Conservation (phyloP, 2,888 invertebrate species). For the Heliconius hortense region DNA sequence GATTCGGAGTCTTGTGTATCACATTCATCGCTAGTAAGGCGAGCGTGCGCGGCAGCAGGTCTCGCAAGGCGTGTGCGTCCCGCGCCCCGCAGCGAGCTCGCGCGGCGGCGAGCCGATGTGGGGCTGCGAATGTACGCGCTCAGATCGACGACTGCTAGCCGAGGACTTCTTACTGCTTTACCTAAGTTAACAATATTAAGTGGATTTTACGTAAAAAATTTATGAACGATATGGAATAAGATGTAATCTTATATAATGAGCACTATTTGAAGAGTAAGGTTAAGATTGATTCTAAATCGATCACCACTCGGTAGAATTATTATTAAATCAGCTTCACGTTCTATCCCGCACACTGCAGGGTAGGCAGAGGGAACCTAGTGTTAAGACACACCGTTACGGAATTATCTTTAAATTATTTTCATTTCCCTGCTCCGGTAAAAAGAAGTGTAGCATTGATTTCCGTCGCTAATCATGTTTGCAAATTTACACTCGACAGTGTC, state of each 20-base stretch:
- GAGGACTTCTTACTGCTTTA: constrained; percentile 67
- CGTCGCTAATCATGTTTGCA: background rate
- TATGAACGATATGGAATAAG: background rate
- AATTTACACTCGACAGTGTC: no score
- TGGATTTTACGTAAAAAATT: background rate
- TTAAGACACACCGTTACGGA: background rate
- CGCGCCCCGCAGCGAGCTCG: constrained; percentile 35
- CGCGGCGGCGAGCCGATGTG: constrained; percentile 44
- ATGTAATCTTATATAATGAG: background rate
- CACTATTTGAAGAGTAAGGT: background rate
- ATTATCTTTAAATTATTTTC: background rate
- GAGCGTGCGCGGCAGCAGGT: constrained; percentile 46
- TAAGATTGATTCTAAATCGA: background rate
- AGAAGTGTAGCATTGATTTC: background rate
- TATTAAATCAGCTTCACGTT: no score
- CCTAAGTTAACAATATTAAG: constrained; percentile 50
- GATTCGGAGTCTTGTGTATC: constrained; percentile 72
- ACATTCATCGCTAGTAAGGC: constrained; percentile 72
- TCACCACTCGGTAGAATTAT: background rate
- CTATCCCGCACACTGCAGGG: no score
- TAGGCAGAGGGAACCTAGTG: no score
- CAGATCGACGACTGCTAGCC: constrained; percentile 69
- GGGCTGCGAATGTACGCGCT: constrained; percentile 64
- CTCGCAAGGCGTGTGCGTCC: constrained; percentile 45
- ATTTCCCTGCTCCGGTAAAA: background rate